Conservation (phyloP, 2,113 vertebrate species). For the Lynx canadensis region DNA sequence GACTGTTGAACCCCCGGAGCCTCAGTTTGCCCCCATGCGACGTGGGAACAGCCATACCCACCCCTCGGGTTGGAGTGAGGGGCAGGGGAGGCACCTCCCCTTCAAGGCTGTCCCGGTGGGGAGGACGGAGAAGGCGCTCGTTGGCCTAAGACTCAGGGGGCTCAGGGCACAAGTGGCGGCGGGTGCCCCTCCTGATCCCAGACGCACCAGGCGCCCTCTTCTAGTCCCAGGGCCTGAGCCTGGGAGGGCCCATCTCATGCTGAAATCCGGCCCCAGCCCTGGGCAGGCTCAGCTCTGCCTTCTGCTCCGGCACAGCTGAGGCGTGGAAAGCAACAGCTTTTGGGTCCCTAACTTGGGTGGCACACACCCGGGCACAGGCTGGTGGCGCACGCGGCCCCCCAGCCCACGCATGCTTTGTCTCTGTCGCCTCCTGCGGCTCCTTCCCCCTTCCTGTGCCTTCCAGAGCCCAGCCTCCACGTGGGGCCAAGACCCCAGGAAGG, state of each 20-base stretch:
- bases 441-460: background rate
- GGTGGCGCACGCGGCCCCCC: constrained; percentile 2
- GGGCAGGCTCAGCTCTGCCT: constrained; percentile 58
- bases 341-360: constrained; percentile 28
- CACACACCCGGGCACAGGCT: constrained; percentile 55
- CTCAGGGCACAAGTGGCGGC: background rate
- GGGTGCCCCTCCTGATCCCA: background rate
- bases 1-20: background rate
- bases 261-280: background rate
- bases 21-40: background rate
- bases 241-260: background rate
- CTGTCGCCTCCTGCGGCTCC: background rate
- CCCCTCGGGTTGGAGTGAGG: background rate
- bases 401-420: background rate
- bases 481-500: background rate
- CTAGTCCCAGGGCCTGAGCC: background rate
- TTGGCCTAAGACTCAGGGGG: background rate
- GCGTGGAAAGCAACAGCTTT: constrained; percentile 74
- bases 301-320: constrained; percentile 72
- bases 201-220: fast-evolving
- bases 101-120: background rate
- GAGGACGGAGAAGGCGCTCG: no score
- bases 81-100: background rate
- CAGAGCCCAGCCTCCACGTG: background rate
- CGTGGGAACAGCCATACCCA: background rate